These are phyloP conservation scores for Prochilodus magdalenae DNA, from an alignment of 2,113 vertebrate species.

Conservation along the genomic window DNA sequence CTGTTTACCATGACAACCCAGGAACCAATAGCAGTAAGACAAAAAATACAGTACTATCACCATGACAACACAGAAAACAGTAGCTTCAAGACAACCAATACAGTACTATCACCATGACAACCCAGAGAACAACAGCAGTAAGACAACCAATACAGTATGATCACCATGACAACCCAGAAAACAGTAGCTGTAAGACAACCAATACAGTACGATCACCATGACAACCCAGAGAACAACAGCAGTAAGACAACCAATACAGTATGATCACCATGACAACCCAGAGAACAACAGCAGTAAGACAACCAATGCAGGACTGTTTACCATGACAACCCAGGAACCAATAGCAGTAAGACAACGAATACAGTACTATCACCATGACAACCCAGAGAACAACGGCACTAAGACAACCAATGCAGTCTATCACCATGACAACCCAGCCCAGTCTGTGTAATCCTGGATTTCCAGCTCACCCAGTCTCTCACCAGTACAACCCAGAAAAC, in stretches of 20 bases:
- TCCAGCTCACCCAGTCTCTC: not conserved
- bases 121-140: not conserved
- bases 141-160: not conserved
- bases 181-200: not conserved
- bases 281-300: too few species aligned
- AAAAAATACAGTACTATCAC: too few species aligned
- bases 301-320: not conserved
- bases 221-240: not conserved
- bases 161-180: not conserved
- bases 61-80: not conserved
- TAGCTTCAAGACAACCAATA: not conserved
- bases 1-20: not conserved
- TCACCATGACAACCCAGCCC: not conserved
- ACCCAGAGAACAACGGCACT: not conserved
- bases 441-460: not conserved
- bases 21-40: not conserved
- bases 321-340: not conserved
- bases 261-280: too few species aligned
- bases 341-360: not conserved
- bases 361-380: not conserved
- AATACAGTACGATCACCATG: not conserved
- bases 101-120: not conserved
- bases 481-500: conserved; percentile 5
- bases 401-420: not conserved
- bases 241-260: too few species aligned